These are phyloP conservation scores for Hypselothyrea guttata DNA, from an alignment of 2,888 invertebrate species.

Conservation along the genomic window DNA sequence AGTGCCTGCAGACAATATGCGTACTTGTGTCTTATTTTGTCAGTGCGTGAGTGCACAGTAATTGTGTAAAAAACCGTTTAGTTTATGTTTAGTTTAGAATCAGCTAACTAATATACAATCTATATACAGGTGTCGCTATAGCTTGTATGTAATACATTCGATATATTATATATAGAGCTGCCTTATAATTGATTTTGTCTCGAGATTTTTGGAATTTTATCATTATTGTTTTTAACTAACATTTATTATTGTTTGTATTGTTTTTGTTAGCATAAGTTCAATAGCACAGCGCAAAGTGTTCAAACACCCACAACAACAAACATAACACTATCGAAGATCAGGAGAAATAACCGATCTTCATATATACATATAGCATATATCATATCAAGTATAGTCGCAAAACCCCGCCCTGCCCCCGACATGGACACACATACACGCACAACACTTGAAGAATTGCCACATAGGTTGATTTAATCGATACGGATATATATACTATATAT, in stretches of 20 bases:
- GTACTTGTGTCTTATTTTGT: constrained; percentile 3
- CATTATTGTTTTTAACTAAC: constrained; percentile 31
- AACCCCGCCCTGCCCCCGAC: too few relatives aligned
- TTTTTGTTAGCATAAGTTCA: constrained; percentile 44
- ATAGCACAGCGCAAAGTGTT: constrained; percentile 49
- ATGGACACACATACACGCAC: constrained; percentile 12
- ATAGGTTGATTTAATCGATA: constrained; percentile 3
- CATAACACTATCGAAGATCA: constrained; percentile 1
- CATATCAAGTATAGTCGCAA: too few relatives aligned
- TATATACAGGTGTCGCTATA: constrained; percentile 7
- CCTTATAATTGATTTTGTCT: too few relatives aligned
- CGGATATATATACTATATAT: neutral
- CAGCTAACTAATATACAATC: constrained; percentile 26
- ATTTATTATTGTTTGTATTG: constrained; percentile 25
- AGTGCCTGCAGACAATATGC: neutral
- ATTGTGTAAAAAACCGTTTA: constrained; percentile 35
- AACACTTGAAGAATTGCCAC: constrained; percentile 15
- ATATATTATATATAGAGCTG: constrained; percentile 15
- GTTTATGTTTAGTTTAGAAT: constrained; percentile 21
- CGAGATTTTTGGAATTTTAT: constrained; percentile 32
- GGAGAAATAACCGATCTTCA: too few relatives aligned
- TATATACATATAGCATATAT: too few relatives aligned
- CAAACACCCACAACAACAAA: constrained; percentile 33
- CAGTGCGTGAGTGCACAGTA: constrained; percentile 24
- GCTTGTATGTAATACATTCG: neutral